Percentiles rank a stretch among this genome's conserved stretches.
phyloP scores from a whole-genome alignment of 2,113 vertebrate genomes.

The Sciurus niger region DNA sequence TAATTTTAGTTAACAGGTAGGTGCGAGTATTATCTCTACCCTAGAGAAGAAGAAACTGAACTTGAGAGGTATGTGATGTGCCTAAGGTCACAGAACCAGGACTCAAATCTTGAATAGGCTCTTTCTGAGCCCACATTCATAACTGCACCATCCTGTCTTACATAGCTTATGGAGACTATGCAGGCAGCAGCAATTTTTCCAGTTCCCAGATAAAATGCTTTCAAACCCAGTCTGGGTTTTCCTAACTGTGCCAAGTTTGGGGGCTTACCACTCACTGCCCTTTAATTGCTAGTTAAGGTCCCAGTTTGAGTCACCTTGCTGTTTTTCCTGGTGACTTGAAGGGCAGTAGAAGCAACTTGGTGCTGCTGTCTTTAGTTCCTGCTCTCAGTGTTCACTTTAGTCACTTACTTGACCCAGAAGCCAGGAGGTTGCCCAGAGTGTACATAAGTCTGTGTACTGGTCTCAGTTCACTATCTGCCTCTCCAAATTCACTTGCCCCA shows the following conservation, averaged over 20 bases:
- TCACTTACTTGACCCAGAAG: neutral
- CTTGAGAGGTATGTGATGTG: conserved; percentile 28
- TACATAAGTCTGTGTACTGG: neutral
- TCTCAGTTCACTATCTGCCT: conserved; percentile 15
- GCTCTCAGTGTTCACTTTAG: conserved; percentile 42
- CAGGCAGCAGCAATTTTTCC: neutral
- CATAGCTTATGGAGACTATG: neutral
- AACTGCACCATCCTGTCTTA: neutral
- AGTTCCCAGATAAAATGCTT: conserved; percentile 20
- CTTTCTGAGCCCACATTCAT: neutral
- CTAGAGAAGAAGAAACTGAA: conserved; percentile 24
- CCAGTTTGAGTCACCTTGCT: conserved; percentile 4
- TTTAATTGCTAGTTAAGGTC: neutral
- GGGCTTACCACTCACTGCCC: neutral
- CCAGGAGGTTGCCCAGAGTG: neutral
- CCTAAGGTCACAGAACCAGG: conserved; percentile 8
- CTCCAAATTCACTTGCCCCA: neutral
- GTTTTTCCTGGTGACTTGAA: conserved; percentile 32
- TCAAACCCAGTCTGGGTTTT: neutral
- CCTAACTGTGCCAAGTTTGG: neutral
- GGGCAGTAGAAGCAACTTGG: neutral
- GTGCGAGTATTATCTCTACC: neutral
- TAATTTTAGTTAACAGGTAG: conserved; percentile 53
- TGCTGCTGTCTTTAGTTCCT: neutral
- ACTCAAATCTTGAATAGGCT: neutral